Base-by-base conservation (phyloP, 2,888 invertebrate genomes). In the Linnaemya vulpina region DNA sequence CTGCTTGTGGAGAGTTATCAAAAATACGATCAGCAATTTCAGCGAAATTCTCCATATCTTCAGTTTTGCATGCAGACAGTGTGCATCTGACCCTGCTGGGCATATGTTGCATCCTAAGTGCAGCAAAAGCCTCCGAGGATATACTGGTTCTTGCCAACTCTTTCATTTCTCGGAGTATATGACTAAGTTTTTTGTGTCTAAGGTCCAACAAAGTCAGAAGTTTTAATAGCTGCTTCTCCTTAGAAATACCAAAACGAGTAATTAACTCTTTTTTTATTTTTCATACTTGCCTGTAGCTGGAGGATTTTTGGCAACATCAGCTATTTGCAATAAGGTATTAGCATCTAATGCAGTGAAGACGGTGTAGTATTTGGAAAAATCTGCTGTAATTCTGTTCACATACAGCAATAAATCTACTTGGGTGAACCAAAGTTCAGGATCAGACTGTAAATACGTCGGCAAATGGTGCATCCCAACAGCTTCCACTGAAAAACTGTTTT, bases 201-300 rank as follows among this genome's bases (percentile, higher is more conserved):
- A 83, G 70, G 8, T 83, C 68, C 11, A 78, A 38, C 0, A 55
- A 60, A 20, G 62, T 51, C 13, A 86, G 63, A 15, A 83, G 68
- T 78, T 83, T 78, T n/a, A 74, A n/a, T 2, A 79, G 63, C 15
- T 78, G 74, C 35, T 78, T 78, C 63, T 78, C 78, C 68, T 78
- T 67, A 3, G 74, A 79, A 38, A 17, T 70, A 49, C 79, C 79
- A 74, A 79, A 79, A 22, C 74, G 79, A 62, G 63, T 43, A 46
- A 84, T 79, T 40, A 84, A 20, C 40, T 80, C 84, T 62, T 62
- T 78, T 55, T 84, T 84, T n/a, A 81, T 68, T 73, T 73, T 22
- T 80, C 81, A 68, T 81, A 84, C 62, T 84, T 84, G 73, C 77
- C 68, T 73, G 77, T 55, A 3, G 55, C 77, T 30, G 83, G 77